phyloP scores from a whole-genome alignment of 64 coral and sea anemone genomes.

The Actinia tenebrosa region DNA sequence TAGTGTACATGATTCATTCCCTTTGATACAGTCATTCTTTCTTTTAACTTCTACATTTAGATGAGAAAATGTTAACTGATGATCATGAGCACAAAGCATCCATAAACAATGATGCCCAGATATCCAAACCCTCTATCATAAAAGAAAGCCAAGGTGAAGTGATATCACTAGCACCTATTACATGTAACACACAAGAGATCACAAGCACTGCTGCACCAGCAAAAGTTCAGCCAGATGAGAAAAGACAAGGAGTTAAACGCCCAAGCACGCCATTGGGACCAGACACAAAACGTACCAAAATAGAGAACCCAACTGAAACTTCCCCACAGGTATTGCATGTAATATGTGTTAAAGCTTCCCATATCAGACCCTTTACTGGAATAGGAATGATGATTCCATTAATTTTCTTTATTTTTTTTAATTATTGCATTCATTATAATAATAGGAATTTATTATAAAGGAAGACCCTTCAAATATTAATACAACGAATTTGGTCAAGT shows the following conservation, averaged over 20 bases:
- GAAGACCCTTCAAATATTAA: background rate
- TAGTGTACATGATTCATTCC: background rate
- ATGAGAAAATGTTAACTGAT: background rate
- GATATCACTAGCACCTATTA: background rate
- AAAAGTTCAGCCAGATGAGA: background rate
- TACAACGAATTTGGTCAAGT: background rate
- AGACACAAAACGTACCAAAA: background rate
- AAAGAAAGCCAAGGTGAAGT: background rate
- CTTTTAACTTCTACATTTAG: background rate
- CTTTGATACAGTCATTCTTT: background rate
- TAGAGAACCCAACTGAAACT: background rate
- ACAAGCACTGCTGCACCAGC: background rate
- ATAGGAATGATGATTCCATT: no score
- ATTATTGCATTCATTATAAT: no score
- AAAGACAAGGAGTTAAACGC: slow-evolving; percentile 2
- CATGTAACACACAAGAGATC: background rate
- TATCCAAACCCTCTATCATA: background rate
- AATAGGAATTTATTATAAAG: background rate
- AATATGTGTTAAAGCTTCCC: background rate
- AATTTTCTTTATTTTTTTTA: no score
- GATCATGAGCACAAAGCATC: background rate
- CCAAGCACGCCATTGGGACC: slow-evolving; percentile 1
- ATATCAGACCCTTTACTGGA: no score
- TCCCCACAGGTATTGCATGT: background rate
- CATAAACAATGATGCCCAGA: background rate